Evolutionary conservation across 2,797 vertebrate species (phyloP).

Genomic region (Mormyrops boulengeri): DNA sequence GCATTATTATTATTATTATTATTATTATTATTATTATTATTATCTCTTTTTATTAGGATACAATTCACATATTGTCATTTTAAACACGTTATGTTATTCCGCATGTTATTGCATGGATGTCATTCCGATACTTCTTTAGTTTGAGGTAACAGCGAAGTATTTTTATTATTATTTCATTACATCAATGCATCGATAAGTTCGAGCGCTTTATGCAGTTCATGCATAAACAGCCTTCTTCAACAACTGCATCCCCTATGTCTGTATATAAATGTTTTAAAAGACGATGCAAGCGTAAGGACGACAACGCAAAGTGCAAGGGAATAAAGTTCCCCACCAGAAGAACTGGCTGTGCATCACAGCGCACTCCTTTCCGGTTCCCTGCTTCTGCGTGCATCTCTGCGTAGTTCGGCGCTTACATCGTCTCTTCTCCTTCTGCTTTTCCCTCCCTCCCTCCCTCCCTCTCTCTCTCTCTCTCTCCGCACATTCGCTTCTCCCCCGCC

Average conservation of each 20-base stretch:
- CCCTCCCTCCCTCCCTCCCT: conserved; percentile 20
- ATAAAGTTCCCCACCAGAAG: background rate
- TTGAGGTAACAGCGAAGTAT: background rate
- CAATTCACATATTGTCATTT: background rate
- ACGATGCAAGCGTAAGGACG: background rate
- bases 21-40: background rate
- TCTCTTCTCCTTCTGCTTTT: conserved; percentile 14
- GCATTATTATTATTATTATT: background rate
- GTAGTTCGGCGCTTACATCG: conserved; percentile 47
- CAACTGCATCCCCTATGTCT: background rate
- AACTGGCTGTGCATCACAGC: background rate
- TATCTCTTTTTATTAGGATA: background rate
- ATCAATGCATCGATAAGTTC: background rate
- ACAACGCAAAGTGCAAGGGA: background rate
- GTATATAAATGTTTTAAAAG: background rate
- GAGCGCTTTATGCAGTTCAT: background rate
- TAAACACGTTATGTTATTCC: too few relatives aligned
- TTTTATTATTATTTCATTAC: background rate
- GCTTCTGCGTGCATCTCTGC: conserved; percentile 65
- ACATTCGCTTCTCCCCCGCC: conserved; percentile 36
- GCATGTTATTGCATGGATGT: too few relatives aligned
- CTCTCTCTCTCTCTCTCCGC: conserved; percentile 34
- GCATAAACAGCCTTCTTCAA: background rate
- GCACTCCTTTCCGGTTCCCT: conserved; percentile 63
- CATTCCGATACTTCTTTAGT: background rate